Evolutionary conservation across 2,113 vertebrate species (phyloP).

Genomic region (Cheirogaleus medius): DNA sequence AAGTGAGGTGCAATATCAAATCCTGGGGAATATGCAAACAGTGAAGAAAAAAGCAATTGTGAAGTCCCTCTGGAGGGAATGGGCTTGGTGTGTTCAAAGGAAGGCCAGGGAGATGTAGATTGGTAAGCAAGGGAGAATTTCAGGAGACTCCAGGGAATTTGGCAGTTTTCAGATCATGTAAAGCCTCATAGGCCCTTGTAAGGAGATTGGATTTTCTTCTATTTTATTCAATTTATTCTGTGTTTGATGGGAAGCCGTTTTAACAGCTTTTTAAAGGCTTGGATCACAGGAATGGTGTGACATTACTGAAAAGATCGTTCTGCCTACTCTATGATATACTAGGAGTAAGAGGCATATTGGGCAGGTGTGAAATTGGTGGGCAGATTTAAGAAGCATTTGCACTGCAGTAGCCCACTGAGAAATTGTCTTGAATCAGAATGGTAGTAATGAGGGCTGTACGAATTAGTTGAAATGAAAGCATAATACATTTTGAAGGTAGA

Average conservation of each 20-base stretch:
- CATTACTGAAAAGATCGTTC: background rate
- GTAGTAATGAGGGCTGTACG: background rate
- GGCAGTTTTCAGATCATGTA: background rate
- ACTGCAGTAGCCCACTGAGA: background rate
- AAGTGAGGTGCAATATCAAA: background rate
- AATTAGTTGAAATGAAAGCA: background rate
- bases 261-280: background rate
- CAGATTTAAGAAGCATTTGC: background rate
- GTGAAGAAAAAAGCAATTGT: background rate
- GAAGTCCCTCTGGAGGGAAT: background rate
- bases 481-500: background rate
- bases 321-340: background rate
- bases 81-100: background rate
- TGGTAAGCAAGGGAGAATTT: background rate
- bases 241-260: background rate
- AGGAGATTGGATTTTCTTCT: background rate
- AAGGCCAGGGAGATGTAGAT: background rate
- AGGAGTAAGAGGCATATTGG: background rate
- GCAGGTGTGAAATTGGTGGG: background rate
- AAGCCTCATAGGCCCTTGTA: background rate
- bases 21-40: background rate
- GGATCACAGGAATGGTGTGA: background rate
- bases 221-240: background rate
- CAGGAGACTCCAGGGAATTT: background rate
- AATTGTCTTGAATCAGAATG: background rate